A percentile compares a stretch with the other conserved stretches of the same genome.
Conservation (phyloP, 2,797 vertebrate species). For the Alcedo atthis region DNA sequence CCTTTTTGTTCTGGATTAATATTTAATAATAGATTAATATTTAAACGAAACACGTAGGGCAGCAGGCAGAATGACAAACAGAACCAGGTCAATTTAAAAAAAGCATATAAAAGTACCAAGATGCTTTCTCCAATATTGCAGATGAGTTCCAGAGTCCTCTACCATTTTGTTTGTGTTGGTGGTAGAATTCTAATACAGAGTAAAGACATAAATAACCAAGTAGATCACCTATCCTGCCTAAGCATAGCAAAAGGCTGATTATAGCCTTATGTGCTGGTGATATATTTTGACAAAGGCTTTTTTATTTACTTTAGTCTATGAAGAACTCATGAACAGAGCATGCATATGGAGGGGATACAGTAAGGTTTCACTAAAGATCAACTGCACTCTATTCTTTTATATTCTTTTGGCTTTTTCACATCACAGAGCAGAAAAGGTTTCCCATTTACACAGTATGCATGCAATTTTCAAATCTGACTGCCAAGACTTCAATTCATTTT, state of each 20-base stretch:
- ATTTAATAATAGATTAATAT: conserved; percentile 15
- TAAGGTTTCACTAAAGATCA: not conserved
- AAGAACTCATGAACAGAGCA: not conserved
- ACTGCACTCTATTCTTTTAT: not conserved
- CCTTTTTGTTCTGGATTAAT: not conserved
- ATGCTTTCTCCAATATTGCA: not conserved
- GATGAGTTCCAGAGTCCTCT: not conserved
- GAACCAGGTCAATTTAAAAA: not conserved
- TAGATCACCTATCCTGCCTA: not conserved
- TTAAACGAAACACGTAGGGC: not conserved
- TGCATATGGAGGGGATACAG: fast-evolving
- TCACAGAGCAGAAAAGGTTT: not conserved
- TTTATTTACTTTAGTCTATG: not conserved
- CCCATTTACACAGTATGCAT: not conserved
- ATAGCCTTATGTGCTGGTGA: not conserved
- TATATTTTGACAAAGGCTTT: not conserved
- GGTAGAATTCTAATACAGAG: not conserved
- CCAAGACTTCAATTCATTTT: not conserved
- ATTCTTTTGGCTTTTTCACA: not conserved
- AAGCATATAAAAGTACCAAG: not conserved
- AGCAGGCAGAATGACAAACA: not conserved
- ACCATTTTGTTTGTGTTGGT: not conserved
- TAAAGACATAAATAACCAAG: not conserved
- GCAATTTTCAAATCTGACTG: not conserved
- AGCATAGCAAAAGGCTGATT: not conserved